Conservation (phyloP, 2,113 vertebrate genomes). For the Taurulus bubalis region DNA sequence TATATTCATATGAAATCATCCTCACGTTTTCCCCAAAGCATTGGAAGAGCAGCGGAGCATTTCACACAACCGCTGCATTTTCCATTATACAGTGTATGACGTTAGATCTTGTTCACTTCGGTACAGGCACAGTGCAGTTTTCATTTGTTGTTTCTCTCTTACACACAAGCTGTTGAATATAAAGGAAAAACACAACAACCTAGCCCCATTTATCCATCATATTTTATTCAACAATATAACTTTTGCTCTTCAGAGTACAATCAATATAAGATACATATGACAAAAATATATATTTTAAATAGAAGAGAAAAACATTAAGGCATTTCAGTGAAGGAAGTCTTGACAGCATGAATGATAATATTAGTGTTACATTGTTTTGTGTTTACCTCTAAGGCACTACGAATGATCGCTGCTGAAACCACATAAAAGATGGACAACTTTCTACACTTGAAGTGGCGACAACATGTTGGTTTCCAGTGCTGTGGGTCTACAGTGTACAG, state of each 20-base stretch:
- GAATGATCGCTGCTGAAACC: conserved; percentile 59
- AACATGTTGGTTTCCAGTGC: conserved; percentile 53
- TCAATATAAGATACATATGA: conserved; percentile 78
- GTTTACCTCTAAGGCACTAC: conserved; percentile 68
- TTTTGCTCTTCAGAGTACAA: conserved; percentile 78
- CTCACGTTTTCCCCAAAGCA: conserved; percentile 52
- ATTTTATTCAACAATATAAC: conserved; percentile 80
- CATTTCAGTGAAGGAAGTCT: conserved; percentile 61
- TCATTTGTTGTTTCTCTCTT: conserved; percentile 1
- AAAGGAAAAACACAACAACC: conserved; percentile 19
- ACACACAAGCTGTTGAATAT: background rate
- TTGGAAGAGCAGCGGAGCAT: conserved; percentile 43
- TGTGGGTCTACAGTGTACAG: conserved; percentile 60
- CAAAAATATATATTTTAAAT: conserved; percentile 81
- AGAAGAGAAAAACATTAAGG: conserved; percentile 68
- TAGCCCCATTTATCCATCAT: conserved; percentile 56
- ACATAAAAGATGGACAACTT: conserved; percentile 53
- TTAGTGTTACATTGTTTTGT: conserved; percentile 58
- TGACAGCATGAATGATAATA: conserved; percentile 60
- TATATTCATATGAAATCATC: conserved; percentile 74
- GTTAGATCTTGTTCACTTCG: conserved; percentile 42
- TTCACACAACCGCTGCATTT: conserved; percentile 50
- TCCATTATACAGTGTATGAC: conserved; percentile 48
- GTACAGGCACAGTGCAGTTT: conserved; percentile 9
- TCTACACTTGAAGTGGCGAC: conserved; percentile 45